Evolutionary conservation across 2,888 invertebrate genomes (phyloP).

Genomic region (Deilephila elpenor): DNA sequence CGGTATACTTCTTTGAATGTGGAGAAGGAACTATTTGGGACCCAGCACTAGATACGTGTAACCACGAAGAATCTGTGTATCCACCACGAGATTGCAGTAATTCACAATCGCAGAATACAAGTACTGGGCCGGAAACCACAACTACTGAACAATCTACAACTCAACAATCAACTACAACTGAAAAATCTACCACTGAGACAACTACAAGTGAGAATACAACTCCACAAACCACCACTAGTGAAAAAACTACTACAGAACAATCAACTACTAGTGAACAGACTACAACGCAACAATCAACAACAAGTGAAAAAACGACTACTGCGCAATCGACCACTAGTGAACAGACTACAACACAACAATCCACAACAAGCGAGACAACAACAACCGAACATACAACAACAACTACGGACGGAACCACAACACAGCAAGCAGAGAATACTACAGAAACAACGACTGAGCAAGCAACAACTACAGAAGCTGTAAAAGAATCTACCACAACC

Average conservation of each 20-base stretch:
- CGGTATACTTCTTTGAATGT: constrained; percentile 87
- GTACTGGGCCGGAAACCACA: constrained; percentile 44
- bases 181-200: constrained; percentile 37
- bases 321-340: constrained; percentile 42
- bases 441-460: constrained; percentile 45
- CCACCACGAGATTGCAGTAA: constrained; percentile 80
- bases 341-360: constrained; percentile 42
- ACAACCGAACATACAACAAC: constrained; percentile 41
- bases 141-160: constrained; percentile 41
- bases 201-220: constrained; percentile 44
- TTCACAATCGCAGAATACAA: constrained; percentile 56
- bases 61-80: constrained; percentile 87
- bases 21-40: constrained; percentile 90
- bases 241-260: constrained; percentile 45
- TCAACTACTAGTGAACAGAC: constrained; percentile 46
- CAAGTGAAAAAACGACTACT: constrained; percentile 35
- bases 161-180: constrained; percentile 34
- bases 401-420: constrained; percentile 36
- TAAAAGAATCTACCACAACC: constrained; percentile 39
- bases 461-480: constrained; percentile 42
- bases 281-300: constrained; percentile 42
- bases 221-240: constrained; percentile 37
- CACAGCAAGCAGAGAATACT: constrained; percentile 42
- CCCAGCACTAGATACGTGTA: constrained; percentile 87
- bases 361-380: constrained; percentile 41